Conservation (phyloP, 2,797 vertebrate species). For the Pseudochirops cupreus region DNA sequence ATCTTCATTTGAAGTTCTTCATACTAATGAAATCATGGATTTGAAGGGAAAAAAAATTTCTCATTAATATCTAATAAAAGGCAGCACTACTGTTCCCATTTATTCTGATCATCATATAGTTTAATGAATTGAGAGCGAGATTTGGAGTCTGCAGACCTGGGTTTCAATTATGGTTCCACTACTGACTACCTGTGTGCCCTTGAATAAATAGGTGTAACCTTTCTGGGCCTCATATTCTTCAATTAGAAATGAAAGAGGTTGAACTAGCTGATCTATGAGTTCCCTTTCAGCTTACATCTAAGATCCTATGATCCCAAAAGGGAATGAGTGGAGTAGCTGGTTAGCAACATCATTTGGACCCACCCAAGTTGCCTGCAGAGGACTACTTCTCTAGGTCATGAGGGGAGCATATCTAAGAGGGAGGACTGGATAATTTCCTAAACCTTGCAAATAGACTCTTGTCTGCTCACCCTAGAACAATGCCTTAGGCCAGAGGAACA, state of each 20-base stretch:
- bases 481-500: not conserved
- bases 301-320: not conserved
- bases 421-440: not conserved
- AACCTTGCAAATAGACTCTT: not conserved
- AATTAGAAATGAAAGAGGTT: not conserved
- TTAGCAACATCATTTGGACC: not conserved
- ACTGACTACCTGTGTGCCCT: not conserved
- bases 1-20: not conserved
- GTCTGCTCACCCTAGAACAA: not conserved
- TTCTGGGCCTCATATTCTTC: conserved; percentile 33
- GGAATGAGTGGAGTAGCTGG: not conserved
- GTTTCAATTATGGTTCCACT: not conserved
- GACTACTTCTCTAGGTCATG: not conserved
- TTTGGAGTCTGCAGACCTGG: not conserved
- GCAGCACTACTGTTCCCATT: not conserved
- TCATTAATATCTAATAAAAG: not conserved
- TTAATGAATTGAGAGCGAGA: not conserved
- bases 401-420: not conserved
- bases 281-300: not conserved
- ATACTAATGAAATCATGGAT: not conserved
- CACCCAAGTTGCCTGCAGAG: not conserved
- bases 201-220: not conserved
- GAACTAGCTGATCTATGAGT: not conserved
- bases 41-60: not conserved
- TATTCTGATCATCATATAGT: not conserved